Evolutionary conservation across 2,113 vertebrate genomes (phyloP).

Genomic region (Corythornis vintsioides): DNA sequence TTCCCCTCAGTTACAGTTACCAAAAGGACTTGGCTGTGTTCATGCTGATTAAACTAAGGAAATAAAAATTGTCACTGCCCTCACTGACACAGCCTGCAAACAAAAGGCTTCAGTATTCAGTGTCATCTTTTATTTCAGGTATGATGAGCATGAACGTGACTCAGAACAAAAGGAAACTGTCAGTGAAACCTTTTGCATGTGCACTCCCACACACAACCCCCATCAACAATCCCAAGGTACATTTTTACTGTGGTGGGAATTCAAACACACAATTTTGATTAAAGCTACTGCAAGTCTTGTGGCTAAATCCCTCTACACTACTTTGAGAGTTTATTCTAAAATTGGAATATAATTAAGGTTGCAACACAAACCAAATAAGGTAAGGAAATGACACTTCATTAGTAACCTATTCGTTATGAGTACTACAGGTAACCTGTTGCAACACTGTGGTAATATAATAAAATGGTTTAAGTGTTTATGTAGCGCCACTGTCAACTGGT

Average conservation of each 20-base stretch:
- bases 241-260: constrained; percentile 11
- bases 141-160: neutral
- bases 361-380: constrained; percentile 49
- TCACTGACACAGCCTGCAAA: neutral
- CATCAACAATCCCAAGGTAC: neutral
- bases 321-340: constrained; percentile 55
- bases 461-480: constrained; percentile 53
- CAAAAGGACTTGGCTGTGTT: neutral
- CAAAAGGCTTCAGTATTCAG: neutral
- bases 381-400: constrained; percentile 65
- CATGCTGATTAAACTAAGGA: neutral
- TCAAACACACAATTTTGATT: constrained; percentile 53
- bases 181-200: neutral
- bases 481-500: neutral
- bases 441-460: neutral
- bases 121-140: constrained; percentile 9
- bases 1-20: neutral
- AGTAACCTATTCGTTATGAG: neutral
- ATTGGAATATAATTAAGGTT: constrained; percentile 51
- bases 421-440: constrained; percentile 11
- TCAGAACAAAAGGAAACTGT: neutral
- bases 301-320: constrained; percentile 51
- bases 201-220: neutral
- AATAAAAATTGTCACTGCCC: neutral
- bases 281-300: constrained; percentile 58